A percentile compares a stretch with the other conserved stretches of the same genome.
These are phyloP conservation scores for Lonchura striata DNA, from an alignment of 2,113 vertebrate genomes.

Conservation along the genomic window DNA sequence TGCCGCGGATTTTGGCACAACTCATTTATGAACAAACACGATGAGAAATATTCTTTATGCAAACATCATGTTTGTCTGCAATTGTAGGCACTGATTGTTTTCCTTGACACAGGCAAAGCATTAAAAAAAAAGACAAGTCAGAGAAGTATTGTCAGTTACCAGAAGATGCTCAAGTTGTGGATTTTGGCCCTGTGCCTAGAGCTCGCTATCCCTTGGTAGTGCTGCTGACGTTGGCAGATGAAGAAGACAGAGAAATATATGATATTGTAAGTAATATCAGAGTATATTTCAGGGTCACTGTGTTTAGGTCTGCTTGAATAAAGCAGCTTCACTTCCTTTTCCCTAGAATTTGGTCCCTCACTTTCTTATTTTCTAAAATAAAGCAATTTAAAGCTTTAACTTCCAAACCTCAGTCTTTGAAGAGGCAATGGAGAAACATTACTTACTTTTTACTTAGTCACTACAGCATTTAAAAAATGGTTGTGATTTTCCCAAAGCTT, in stretches of 20 bases:
- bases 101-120: conserved; percentile 79
- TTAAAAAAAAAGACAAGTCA: conserved; percentile 75
- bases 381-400: background rate
- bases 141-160: conserved; percentile 81
- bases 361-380: background rate
- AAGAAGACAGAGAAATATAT: conserved; percentile 78
- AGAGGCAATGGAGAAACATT: background rate
- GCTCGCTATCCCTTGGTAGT: conserved; percentile 87
- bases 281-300: background rate
- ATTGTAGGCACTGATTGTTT: background rate
- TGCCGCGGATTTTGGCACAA: background rate
- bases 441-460: background rate
- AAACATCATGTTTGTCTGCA: background rate
- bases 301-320: background rate
- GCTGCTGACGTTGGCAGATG: conserved; percentile 82
- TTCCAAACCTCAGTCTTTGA: background rate
- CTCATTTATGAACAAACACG: background rate
- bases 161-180: conserved; percentile 71
- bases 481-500: background rate
- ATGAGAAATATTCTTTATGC: background rate
- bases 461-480: background rate
- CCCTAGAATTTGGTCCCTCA: background rate
- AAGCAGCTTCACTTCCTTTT: background rate
- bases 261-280: conserved; percentile 84
- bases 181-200: conserved; percentile 88